Evolutionary conservation across 64 coral and sea anemone genomes (phyloP), one percentile per base, ranked within the genome.

Genomic region (Anthopleura sola): DNA sequence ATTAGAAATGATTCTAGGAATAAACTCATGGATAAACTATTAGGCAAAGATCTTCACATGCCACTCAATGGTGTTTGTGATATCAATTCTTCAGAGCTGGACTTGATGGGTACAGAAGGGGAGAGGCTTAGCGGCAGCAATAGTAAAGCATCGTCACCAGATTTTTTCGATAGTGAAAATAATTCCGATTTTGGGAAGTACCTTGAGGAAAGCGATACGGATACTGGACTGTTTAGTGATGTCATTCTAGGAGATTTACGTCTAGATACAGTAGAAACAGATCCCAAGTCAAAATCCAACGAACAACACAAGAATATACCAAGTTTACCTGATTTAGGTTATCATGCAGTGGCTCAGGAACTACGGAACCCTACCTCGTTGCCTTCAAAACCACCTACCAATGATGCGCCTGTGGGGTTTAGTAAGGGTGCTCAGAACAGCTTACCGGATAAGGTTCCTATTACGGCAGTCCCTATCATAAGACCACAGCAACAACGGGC

Each of bases 121-220:
- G 90, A 92, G 33, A 74, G 85, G 47, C 85, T 92, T 16, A 92
- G 90, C 40, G 84, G 62, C 19, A 86, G 84, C 36, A 87, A 86
- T 37, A 87, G 85, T 60, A 92, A 92, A 17, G 69, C 85, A 0
- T 92, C 90, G 0, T 87, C 90, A 3, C 90, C 90, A 0, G 90
- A 92, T 87, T 29, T 92, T 13, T 92, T 92, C 69, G 89, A 85
- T 37, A 91, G 89, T 55, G 90, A 92, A 83, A 92, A 83, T 6
- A 92, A 92, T 39, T 92, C 90, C 5, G 90, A 92, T 92, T 92
- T 92, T 51, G 90, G 90, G 15, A 92, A 87, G 69, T 92, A 92
- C 48, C 66, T 92, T 3, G 90, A 92, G 33, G 90, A 92, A 77
- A 84, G 90, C 55, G 90, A 92, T 75, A 92, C 90, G 2, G 90